Evolutionary conservation across 2,113 vertebrate species (phyloP).

Genomic region (Serilophus lunatus): DNA sequence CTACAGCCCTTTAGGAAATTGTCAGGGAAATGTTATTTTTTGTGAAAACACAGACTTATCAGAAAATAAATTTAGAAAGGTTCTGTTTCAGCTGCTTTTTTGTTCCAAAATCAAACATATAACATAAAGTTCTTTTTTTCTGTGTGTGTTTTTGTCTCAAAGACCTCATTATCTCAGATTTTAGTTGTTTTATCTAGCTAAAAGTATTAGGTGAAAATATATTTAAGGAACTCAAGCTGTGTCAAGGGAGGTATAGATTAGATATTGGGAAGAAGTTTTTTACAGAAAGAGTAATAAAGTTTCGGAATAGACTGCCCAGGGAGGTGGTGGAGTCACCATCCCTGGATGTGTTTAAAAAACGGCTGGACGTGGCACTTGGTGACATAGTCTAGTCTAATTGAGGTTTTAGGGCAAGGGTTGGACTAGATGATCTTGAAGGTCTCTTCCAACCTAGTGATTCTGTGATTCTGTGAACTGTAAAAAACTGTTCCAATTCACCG

Average conservation of each 20-base stretch:
- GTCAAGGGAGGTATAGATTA: no score
- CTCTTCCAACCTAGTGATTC: no score
- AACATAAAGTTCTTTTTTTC: neutral
- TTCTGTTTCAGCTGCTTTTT: neutral
- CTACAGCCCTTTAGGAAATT: neutral
- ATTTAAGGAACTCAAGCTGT: neutral
- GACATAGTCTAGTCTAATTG: no score
- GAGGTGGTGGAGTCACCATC: no score
- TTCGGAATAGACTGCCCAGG: no score
- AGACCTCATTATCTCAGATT: neutral
- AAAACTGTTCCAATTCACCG: neutral
- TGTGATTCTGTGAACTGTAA: no score
- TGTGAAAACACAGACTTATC: neutral
- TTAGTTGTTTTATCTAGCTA: neutral
- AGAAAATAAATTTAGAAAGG: neutral
- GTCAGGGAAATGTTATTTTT: neutral
- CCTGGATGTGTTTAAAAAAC: no score
- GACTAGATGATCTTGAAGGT: no score
- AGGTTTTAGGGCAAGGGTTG: no score
- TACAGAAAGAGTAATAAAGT: no score
- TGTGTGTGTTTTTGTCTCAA: neutral
- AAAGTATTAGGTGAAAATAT: neutral
- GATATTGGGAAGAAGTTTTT: no score
- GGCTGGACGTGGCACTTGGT: no score
- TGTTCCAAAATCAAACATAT: neutral